These are phyloP conservation scores for Mormyrops boulengeri DNA, from an alignment of 2,797 vertebrate genomes.

Conservation along the genomic window DNA sequence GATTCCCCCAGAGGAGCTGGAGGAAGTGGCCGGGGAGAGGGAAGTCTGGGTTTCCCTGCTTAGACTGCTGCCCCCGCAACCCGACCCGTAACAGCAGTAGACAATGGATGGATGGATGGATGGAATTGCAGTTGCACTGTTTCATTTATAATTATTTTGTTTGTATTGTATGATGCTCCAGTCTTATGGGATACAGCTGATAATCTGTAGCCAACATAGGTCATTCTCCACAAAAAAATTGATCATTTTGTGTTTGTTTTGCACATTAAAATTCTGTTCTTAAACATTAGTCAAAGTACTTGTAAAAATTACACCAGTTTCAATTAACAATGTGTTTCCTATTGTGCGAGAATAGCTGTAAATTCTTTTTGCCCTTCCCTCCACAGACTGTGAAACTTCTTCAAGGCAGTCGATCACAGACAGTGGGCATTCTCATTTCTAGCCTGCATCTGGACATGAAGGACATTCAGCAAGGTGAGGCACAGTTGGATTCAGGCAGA, in stretches of 20 bases:
- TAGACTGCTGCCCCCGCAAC: not conserved
- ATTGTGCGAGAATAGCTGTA: not conserved
- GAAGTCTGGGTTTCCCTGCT: not conserved
- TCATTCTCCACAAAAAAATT: not conserved
- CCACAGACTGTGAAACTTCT: constrained; percentile 85
- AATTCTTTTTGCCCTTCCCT: not conserved
- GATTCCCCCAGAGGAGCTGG: not conserved
- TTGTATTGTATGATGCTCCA: not conserved
- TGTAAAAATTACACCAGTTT: not conserved
- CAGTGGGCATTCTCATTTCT: constrained; percentile 95
- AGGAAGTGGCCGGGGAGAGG: not conserved
- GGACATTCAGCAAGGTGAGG: constrained; percentile 87
- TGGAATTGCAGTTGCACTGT: not conserved
- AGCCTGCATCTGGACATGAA: constrained; percentile 98
- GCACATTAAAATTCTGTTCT: not conserved
- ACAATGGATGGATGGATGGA: not conserved
- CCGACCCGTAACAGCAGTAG: not conserved
- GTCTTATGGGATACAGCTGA: not conserved
- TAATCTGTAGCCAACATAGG: not conserved
- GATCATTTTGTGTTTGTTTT: not conserved
- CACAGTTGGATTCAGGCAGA: not conserved
- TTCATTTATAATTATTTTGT: not conserved
- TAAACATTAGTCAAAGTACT: not conserved
- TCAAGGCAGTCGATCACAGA: constrained; percentile 88
- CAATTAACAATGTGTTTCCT: not conserved